Percentiles rank a stretch among this genome's conserved stretches.
phyloP scores from a whole-genome alignment of 2,797 vertebrate genomes.

The Arctocebus calabarensis region DNA sequence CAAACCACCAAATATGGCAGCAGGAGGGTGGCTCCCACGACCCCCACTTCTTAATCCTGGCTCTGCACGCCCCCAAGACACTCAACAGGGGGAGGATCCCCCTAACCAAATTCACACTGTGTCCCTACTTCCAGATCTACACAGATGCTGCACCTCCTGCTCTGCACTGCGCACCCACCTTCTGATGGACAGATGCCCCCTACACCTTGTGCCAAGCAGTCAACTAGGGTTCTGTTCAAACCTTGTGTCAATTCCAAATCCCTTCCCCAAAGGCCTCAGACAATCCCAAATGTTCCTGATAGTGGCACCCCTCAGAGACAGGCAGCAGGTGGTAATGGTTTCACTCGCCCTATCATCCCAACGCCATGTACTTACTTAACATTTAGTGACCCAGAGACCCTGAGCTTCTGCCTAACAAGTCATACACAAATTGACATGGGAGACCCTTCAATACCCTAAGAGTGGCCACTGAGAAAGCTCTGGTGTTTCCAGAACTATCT shows the following conservation, averaged over 20 bases:
- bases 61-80: not conserved
- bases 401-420: not conserved
- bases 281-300: not conserved
- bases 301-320: not conserved
- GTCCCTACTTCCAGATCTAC: not conserved
- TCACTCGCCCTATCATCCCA: not conserved
- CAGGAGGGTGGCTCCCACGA: not conserved
- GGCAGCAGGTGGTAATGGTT: not conserved
- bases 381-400: not conserved
- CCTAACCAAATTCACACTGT: not conserved
- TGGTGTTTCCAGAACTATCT: not conserved
- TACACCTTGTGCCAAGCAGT: not conserved
- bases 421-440: not conserved
- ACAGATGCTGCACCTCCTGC: not conserved
- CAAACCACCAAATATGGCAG: not conserved
- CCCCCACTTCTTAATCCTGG: not conserved
- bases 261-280: not conserved
- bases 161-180: not conserved
- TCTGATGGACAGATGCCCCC: not conserved
- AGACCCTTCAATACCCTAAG: not conserved
- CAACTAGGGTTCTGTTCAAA: not conserved
- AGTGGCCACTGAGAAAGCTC: not conserved
- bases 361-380: rapidly evolving
- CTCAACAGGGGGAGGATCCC: not conserved
- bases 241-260: not conserved